A percentile compares a stretch with the other conserved stretches of the same genome.
These are phyloP conservation scores for Myotis myotis DNA, from an alignment of 2,797 vertebrate genomes.

Conservation along the genomic window DNA sequence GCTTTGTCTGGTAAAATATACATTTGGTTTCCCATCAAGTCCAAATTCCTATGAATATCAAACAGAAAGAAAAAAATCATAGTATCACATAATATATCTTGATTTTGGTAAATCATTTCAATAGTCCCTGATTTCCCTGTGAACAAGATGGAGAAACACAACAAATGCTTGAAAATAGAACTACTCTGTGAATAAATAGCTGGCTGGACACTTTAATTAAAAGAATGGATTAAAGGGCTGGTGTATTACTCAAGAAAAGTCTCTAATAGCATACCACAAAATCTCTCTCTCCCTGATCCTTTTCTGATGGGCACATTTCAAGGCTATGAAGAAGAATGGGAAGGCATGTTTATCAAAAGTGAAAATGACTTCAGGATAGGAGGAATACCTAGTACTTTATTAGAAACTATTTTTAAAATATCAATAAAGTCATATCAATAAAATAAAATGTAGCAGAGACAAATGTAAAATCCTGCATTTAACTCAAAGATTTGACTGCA, in stretches of 20 bases:
- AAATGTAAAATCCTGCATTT: constrained; percentile 25
- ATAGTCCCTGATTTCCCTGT: neutral
- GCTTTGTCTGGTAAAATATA: neutral
- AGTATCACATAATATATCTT: neutral
- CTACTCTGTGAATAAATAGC: neutral
- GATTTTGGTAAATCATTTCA: constrained; percentile 7
- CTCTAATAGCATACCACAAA: neutral
- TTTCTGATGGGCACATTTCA: neutral
- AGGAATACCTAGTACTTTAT: neutral
- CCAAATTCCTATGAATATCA: neutral
- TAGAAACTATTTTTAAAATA: neutral
- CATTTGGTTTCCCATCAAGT: neutral
- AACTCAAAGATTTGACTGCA: neutral
- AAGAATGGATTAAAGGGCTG: neutral
- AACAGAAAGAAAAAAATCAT: neutral
- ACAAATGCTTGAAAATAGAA: neutral
- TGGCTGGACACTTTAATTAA: neutral
- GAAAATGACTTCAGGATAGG: neutral
- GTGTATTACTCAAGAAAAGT: neutral
- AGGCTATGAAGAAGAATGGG: neutral
- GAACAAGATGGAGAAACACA: constrained; percentile 11
- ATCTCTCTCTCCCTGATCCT: neutral
- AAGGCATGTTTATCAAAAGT: neutral
- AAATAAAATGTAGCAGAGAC: neutral
- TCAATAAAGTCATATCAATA: neutral